A percentile compares a stretch with the other conserved stretches of the same genome.
phyloP scores from a whole-genome alignment of 1,140 invertebrate genomes.

The Brachionus plicatilis region DNA sequence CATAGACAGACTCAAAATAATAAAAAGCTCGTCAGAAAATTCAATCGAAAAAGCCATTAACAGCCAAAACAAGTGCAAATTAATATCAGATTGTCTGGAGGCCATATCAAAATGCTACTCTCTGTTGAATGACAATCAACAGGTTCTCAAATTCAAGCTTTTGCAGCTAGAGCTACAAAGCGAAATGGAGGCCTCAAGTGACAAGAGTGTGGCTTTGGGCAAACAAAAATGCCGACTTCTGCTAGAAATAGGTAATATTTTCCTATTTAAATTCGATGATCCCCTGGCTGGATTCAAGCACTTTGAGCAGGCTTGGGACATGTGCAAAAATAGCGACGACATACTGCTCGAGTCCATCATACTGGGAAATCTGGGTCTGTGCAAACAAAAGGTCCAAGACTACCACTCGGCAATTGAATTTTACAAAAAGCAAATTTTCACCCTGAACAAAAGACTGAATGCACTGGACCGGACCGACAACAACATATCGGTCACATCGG shows the following conservation, averaged over 20 bases:
- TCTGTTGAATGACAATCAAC: background rate
- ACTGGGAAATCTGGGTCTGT: slow-evolving; percentile 24
- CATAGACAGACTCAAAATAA: slow-evolving; percentile 7
- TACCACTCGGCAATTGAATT: background rate
- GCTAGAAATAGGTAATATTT: slow-evolving; percentile 33
- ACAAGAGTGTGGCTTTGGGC: background rate
- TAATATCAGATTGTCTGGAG: slow-evolving; percentile 31
- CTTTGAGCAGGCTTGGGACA: background rate
- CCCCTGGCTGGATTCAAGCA: background rate
- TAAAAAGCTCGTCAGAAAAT: slow-evolving; percentile 30
- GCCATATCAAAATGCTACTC: slow-evolving; percentile 17
- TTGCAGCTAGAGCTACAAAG: slow-evolving; percentile 2
- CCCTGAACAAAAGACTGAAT: background rate
- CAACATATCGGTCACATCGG: background rate
- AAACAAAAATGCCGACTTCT: slow-evolving; percentile 10
- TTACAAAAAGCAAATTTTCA: slow-evolving; percentile 25
- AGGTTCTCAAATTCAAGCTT: slow-evolving; percentile 36
- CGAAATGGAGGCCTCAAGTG: background rate
- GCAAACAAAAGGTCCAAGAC: slow-evolving; percentile 23
- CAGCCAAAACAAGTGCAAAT: slow-evolving; percentile 28
- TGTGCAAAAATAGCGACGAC: background rate
- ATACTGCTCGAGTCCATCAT: background rate
- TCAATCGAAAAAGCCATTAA: background rate
- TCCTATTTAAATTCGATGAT: slow-evolving; percentile 26
- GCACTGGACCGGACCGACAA: background rate